phyloP scores from a whole-genome alignment of 2,888 invertebrate genomes.

The Prosapia bicincta region DNA sequence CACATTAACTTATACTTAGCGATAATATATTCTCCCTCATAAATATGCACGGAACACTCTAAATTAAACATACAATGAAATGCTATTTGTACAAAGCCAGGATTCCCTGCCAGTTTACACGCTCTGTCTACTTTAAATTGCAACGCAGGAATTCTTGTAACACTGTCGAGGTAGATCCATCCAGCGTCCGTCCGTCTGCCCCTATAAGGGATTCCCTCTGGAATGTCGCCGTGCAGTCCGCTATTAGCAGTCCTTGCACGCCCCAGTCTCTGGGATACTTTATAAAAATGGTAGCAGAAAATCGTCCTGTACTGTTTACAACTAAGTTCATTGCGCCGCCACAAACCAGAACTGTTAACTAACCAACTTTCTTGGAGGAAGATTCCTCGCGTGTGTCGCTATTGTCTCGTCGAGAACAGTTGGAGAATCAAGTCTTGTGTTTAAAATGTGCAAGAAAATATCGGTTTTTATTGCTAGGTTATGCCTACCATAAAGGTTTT shows the following conservation, averaged over 20 bases:
- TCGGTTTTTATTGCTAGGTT: no score
- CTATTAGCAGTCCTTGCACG: background rate
- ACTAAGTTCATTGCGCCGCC: background rate
- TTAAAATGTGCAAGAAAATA: no score
- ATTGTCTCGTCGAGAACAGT: background rate
- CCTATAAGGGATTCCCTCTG: background rate
- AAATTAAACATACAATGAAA: background rate
- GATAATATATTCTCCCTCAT: no score
- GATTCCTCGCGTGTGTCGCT: background rate
- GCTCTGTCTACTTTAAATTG: background rate
- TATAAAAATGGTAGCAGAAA: background rate
- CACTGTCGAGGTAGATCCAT: background rate
- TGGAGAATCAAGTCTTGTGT: no score
- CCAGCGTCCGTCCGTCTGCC: background rate
- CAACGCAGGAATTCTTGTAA: background rate
- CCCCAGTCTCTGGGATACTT: background rate
- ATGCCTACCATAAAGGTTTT: no score
- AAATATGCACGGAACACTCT: no score
- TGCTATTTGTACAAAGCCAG: background rate
- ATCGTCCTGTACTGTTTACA: background rate
- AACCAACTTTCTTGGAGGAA: conserved; percentile 1
- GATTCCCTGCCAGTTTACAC: background rate
- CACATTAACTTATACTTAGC: no score
- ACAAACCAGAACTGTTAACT: background rate
- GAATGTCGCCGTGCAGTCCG: background rate